A percentile compares a stretch with the other conserved stretches of the same genome.
These are phyloP conservation scores for Aegithalos caudatus DNA, from an alignment of 2,113 vertebrate genomes.

Conservation along the genomic window DNA sequence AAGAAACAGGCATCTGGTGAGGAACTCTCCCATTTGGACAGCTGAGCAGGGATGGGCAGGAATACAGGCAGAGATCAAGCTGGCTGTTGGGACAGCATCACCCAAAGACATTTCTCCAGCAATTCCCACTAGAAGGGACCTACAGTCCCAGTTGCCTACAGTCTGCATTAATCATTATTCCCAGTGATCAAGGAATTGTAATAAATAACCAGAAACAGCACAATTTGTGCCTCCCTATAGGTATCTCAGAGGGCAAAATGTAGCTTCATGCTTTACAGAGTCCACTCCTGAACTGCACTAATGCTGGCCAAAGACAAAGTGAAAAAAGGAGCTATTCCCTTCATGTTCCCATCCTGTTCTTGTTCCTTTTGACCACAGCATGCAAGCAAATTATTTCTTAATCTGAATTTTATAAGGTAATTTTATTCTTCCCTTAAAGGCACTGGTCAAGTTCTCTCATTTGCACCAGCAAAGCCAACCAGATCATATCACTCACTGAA, in stretches of 20 bases:
- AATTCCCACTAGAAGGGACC: neutral
- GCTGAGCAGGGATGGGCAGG: neutral
- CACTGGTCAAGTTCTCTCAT: neutral
- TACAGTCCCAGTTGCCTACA: neutral
- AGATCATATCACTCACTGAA: neutral
- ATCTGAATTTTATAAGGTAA: neutral
- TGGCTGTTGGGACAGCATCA: neutral
- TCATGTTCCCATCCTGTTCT: neutral
- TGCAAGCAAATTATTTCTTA: neutral
- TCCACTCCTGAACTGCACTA: neutral
- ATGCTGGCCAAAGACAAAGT: neutral
- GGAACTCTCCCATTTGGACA: neutral
- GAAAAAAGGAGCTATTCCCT: neutral
- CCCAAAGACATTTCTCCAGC: neutral
- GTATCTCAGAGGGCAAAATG: neutral
- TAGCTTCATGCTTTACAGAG: neutral
- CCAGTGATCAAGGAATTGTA: neutral
- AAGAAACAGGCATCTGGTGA: neutral
- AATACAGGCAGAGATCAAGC: neutral
- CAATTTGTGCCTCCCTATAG: neutral
- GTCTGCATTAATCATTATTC: neutral
- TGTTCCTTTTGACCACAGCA: neutral
- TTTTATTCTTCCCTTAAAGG: constrained; percentile 2
- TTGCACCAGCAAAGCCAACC: neutral
- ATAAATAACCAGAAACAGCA: constrained; percentile 8